phyloP scores from a whole-genome alignment of 2,797 vertebrate species.

The Synanceia verrucosa region DNA sequence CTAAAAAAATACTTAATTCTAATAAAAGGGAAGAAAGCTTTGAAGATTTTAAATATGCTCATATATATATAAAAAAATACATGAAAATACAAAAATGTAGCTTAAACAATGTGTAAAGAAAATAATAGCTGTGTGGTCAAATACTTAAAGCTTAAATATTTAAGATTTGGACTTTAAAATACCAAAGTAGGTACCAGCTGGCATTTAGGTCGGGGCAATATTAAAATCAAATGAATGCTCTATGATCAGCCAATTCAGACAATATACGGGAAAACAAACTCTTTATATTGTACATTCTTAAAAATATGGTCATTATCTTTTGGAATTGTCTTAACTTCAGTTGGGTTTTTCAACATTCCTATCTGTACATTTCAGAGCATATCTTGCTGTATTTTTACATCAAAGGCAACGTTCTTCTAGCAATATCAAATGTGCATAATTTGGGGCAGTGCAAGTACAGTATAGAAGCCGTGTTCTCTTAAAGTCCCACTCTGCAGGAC shows the following conservation, averaged over 20 bases:
- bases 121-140: conserved; percentile 72
- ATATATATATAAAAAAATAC: conserved; percentile 85
- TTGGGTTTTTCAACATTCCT: conserved; percentile 65
- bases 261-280: neutral
- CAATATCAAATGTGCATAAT: conserved; percentile 66
- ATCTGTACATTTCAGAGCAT: conserved; percentile 73
- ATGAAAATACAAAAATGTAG: conserved; percentile 82
- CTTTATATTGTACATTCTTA: conserved; percentile 30
- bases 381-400: conserved; percentile 72
- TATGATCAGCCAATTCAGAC: conserved; percentile 33
- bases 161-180: conserved; percentile 64
- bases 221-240: conserved; percentile 19
- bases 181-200: conserved; percentile 43
- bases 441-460: conserved; percentile 69
- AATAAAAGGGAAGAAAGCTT: conserved; percentile 81
- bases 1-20: conserved; percentile 79
- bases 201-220: conserved; percentile 24
- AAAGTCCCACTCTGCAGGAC: conserved; percentile 48
- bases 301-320: conserved; percentile 37
- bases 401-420: conserved; percentile 79
- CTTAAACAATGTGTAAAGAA: conserved; percentile 77
- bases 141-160: conserved; percentile 83
- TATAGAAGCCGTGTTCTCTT: conserved; percentile 35
- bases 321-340: conserved; percentile 41
- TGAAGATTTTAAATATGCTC: conserved; percentile 83